These are phyloP conservation scores for Trogon melanurus DNA, from an alignment of 2,113 vertebrate genomes.

Conservation along the genomic window DNA sequence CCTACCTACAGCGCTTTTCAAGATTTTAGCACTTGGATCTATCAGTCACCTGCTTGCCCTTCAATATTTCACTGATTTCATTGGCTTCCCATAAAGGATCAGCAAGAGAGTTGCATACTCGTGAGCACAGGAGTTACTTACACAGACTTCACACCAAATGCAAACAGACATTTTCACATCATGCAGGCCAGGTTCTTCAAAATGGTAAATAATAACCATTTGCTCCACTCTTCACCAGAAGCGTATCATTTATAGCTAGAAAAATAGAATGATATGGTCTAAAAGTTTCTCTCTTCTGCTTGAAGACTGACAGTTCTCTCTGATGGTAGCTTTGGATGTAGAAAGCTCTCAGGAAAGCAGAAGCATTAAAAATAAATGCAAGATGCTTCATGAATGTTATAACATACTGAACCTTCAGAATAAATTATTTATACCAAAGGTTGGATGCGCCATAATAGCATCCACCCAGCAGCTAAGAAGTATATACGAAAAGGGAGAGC, in stretches of 20 bases:
- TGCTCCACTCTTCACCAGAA: not conserved
- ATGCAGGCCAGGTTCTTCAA: slow-evolving; percentile 12
- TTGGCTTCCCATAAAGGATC: not conserved
- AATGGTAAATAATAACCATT: slow-evolving; percentile 3
- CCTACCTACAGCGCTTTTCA: not conserved
- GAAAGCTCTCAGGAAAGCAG: slow-evolving; percentile 42
- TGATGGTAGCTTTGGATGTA: slow-evolving; percentile 29
- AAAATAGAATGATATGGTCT: slow-evolving; percentile 26
- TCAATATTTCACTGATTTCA: not conserved
- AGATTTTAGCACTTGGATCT: not conserved
- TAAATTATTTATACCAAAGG: slow-evolving; percentile 61
- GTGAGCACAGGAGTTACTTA: not conserved
- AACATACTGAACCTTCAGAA: slow-evolving; percentile 47
- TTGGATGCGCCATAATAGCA: slow-evolving; percentile 31
- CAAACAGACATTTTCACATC: not conserved
- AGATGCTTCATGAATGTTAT: not conserved
- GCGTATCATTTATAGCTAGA: not conserved
- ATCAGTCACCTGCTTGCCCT: not conserved
- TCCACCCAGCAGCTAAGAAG: slow-evolving; percentile 34
- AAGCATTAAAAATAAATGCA: slow-evolving; percentile 65
- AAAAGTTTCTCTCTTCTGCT: slow-evolving; percentile 14
- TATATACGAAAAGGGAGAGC: not conserved
- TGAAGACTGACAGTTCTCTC: slow-evolving; percentile 11
- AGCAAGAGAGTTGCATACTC: accelerated
- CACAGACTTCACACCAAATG: not conserved